Percentiles rank a stretch among this genome's conserved stretches.
phyloP scores from a whole-genome alignment of 2,113 vertebrate genomes.

The Laticauda laticaudata region DNA sequence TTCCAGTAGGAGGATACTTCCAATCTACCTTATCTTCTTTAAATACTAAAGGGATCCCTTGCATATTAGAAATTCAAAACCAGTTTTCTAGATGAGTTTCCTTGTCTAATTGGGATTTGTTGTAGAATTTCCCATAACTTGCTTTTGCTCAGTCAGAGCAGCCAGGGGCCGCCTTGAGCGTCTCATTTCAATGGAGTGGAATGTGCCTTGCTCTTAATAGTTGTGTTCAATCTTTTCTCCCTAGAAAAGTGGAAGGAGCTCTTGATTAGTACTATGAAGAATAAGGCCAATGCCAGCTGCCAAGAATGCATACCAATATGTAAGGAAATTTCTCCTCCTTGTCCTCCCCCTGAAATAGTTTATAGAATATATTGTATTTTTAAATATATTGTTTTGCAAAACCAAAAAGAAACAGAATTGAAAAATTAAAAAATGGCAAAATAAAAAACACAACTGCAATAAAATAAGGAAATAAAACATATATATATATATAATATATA shows the following conservation, averaged over 20 bases:
- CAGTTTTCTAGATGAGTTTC: background rate
- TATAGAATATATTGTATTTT: background rate
- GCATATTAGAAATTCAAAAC: background rate
- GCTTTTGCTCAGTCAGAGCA: background rate
- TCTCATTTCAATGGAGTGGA: background rate
- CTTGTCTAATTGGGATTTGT: background rate
- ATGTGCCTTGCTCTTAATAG: background rate
- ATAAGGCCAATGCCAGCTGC: conserved; percentile 77
- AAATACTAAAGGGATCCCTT: background rate
- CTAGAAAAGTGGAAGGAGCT: conserved; percentile 86
- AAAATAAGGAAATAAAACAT: background rate
- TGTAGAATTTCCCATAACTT: background rate
- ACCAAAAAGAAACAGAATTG: background rate
- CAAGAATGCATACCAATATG: conserved; percentile 75
- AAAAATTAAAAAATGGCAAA: background rate
- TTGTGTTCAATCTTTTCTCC: conserved; percentile 6
- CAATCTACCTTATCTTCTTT: background rate
- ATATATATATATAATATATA: too few relatives aligned
- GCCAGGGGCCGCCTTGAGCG: too few relatives aligned
- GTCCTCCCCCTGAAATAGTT: background rate
- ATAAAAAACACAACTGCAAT: too few relatives aligned
- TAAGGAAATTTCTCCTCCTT: conserved; percentile 54
- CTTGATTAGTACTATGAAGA: conserved; percentile 82
- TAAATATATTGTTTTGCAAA: background rate
- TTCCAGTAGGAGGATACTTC: background rate